These are phyloP conservation scores for Rhysida immarginata DNA, from an alignment of 1,140 invertebrate species.

Conservation along the genomic window DNA sequence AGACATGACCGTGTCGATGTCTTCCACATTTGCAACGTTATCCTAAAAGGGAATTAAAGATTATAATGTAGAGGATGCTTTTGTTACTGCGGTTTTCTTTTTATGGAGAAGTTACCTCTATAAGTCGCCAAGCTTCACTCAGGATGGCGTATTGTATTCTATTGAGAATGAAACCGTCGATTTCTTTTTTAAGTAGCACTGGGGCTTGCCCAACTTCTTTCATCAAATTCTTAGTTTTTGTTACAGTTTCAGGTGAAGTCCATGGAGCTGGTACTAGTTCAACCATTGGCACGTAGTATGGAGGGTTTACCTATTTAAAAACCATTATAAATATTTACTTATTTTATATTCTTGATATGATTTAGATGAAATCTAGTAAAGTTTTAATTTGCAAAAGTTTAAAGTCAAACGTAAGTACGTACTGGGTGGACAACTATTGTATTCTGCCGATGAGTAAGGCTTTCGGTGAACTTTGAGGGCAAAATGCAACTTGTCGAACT, in stretches of 20 bases:
- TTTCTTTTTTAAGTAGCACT: slow-evolving; percentile 65
- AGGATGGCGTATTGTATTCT: slow-evolving; percentile 91
- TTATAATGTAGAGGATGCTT: background rate
- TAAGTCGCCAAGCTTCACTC: slow-evolving; percentile 79
- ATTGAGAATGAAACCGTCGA: slow-evolving; percentile 84
- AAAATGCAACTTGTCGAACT: slow-evolving; percentile 83
- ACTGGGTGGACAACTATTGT: slow-evolving; percentile 75
- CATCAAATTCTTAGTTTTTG: slow-evolving; percentile 58
- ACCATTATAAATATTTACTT: background rate
- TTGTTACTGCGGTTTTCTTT: background rate
- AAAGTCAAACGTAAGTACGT: too few relatives aligned
- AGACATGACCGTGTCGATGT: slow-evolving; percentile 84
- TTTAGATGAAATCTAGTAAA: too few relatives aligned
- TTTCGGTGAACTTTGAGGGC: slow-evolving; percentile 64
- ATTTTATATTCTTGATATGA: background rate
- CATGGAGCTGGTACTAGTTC: slow-evolving; percentile 87
- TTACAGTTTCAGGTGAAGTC: slow-evolving; percentile 48
- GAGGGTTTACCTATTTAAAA: slow-evolving; percentile 63
- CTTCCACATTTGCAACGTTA: slow-evolving; percentile 65
- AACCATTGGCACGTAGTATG: slow-evolving; percentile 84
- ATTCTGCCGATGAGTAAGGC: slow-evolving; percentile 57
- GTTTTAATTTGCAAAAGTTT: too few relatives aligned
- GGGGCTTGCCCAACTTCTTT: slow-evolving; percentile 78
- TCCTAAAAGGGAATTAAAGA: slow-evolving; percentile 30
- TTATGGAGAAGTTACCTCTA: slow-evolving; percentile 37